Conservation (phyloP, 2,797 vertebrate genomes). For the Nyctalus aviator region DNA sequence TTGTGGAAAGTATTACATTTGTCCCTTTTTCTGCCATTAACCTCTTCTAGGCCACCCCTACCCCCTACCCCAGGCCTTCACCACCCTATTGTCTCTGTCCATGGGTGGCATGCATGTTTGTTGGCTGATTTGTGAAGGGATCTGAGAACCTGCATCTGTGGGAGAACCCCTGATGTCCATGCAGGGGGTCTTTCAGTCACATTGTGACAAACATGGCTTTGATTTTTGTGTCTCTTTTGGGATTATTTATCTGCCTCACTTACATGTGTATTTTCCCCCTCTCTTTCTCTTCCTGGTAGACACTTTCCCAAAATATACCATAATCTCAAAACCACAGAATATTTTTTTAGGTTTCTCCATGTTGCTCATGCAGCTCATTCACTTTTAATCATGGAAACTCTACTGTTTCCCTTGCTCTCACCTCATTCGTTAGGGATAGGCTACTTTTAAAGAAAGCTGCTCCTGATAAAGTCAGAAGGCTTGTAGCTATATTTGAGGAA, state of each 20-base stretch:
- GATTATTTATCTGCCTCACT: not conserved
- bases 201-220: not conserved
- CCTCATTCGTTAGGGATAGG: not conserved
- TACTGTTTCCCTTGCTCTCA: not conserved
- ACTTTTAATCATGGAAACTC: constrained; percentile 20
- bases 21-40: too few relatives aligned
- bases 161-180: not conserved
- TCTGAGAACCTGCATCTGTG: not conserved
- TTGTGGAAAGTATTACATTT: too few relatives aligned
- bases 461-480: not conserved
- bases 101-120: too few relatives aligned
- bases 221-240: not conserved
- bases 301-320: not conserved
- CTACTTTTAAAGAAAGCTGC: not conserved
- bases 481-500: not conserved
- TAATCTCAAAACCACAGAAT: not conserved
- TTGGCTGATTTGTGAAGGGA: not conserved
- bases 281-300: not conserved
- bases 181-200: not conserved
- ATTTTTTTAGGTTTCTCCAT: not conserved
- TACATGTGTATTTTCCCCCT: accelerated
- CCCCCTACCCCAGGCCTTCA: too few relatives aligned
- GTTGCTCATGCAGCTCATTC: not conserved
- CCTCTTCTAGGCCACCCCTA: too few relatives aligned
- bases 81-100: too few relatives aligned